Percentiles rank a stretch among this genome's conserved stretches.
Conservation (phyloP, 2,888 invertebrate species). For the Neelides folsomi region DNA sequence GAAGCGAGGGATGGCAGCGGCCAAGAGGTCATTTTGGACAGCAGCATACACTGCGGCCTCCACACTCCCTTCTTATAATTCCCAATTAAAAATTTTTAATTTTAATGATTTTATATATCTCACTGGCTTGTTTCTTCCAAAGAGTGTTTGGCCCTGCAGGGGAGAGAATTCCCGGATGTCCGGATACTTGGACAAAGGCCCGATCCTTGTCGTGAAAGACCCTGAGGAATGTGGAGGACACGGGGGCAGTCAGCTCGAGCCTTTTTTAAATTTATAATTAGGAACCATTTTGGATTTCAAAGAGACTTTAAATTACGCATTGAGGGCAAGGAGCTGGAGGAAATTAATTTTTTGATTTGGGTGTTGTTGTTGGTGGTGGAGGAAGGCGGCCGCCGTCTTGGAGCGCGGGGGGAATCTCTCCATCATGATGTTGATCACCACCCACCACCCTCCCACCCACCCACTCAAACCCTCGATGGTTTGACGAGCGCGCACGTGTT, state of each 20-base stretch:
- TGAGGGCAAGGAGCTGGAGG: constrained; percentile 28
- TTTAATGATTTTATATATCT: not conserved
- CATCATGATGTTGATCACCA: no score
- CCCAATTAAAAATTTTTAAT: not conserved
- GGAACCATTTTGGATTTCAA: no score
- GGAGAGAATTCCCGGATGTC: constrained; percentile 82
- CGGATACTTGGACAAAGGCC: constrained; percentile 60
- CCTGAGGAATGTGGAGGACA: constrained; percentile 17
- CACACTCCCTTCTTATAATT: constrained; percentile 35
- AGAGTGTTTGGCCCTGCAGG: constrained; percentile 86
- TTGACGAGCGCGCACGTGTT: no score
- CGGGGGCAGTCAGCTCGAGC: constrained; percentile 28
- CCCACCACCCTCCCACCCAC: no score
- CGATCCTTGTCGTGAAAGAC: constrained; percentile 4
- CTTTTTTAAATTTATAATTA: no score
- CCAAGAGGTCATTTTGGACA: constrained; percentile 42
- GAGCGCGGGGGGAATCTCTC: constrained; percentile 1
- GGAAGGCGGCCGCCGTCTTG: not conserved
- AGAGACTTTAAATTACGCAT: constrained; percentile 9
- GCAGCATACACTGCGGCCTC: constrained; percentile 53
- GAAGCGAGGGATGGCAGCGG: constrained; percentile 58
- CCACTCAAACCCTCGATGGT: no score
- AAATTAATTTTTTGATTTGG: constrained; percentile 18
- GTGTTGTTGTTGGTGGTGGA: constrained; percentile 3
- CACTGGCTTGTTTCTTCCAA: constrained; percentile 65